phyloP scores from a whole-genome alignment of 2,888 invertebrate genomes.

The Leucophenga montana region DNA sequence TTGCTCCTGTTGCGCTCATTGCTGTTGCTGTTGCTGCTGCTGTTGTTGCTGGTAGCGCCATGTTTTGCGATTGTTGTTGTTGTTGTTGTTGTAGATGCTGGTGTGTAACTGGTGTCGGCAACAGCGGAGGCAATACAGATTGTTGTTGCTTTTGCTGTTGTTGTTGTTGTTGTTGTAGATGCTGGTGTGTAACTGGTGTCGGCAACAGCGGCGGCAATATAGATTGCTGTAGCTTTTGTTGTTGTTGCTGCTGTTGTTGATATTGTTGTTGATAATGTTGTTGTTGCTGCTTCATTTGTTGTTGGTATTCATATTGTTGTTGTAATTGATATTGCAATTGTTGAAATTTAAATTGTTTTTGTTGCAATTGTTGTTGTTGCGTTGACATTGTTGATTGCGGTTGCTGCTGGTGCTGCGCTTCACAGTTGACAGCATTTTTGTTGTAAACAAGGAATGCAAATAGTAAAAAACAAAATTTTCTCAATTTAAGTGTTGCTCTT shows the following conservation, averaged over 20 bases:
- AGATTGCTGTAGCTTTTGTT: conserved; percentile 41
- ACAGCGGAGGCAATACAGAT: neutral
- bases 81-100: conserved; percentile 10
- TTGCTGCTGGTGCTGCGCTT: conserved; percentile 39
- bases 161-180: conserved; percentile 5
- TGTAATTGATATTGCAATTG: conserved; percentile 63
- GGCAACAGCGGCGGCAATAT: neutral
- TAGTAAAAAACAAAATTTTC: too few relatives aligned
- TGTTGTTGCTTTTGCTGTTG: conserved; percentile 40
- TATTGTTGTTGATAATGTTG: conserved; percentile 60
- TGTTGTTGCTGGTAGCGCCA: too few relatives aligned
- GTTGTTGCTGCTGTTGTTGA: conserved; percentile 52
- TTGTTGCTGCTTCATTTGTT: conserved; percentile 43
- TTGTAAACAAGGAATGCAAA: neutral
- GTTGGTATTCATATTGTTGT: conserved; percentile 63
- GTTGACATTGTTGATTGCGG: conserved; percentile 30
- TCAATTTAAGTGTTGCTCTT: neutral
- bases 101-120: conserved; percentile 14
- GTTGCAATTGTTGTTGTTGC: conserved; percentile 42
- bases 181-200: conserved; percentile 11
- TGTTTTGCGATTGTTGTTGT: neutral
- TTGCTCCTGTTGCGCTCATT: too few relatives aligned
- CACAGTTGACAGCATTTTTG: neutral
- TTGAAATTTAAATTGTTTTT: conserved; percentile 58
- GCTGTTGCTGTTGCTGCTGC: too few relatives aligned